These are phyloP conservation scores for Lepidurus couesii DNA, from an alignment of 1,140 invertebrate genomes.

Conservation along the genomic window DNA sequence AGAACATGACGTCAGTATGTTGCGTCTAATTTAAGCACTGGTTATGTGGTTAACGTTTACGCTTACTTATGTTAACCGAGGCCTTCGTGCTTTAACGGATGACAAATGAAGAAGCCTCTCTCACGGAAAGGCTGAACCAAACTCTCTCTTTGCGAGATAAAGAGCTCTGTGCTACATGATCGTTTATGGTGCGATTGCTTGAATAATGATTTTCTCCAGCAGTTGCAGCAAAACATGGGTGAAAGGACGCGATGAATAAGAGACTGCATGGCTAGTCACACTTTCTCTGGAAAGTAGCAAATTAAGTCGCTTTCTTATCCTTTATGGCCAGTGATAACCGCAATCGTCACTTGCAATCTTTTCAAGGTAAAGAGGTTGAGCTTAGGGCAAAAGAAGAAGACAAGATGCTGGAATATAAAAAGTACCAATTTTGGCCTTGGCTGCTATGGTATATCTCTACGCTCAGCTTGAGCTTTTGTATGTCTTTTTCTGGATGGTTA, in stretches of 20 bases:
- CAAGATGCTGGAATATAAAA: neutral
- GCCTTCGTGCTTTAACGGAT: neutral
- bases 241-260: neutral
- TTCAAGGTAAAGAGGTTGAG: neutral
- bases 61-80: neutral
- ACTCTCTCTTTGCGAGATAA: neutral
- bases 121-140: neutral
- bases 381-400: neutral
- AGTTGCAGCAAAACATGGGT: no score
- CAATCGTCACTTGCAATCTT: neutral
- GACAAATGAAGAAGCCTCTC: neutral
- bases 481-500: neutral
- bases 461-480: neutral
- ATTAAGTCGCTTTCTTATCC: neutral
- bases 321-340: neutral
- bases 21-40: neutral
- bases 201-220: no score
- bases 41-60: conserved; percentile 22
- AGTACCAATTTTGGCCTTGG: neutral
- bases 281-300: neutral
- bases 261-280: neutral
- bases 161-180: neutral
- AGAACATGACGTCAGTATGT: neutral
- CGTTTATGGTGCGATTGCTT: neutral
- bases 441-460: neutral